Percentiles rank a stretch among this genome's conserved stretches.
These are phyloP conservation scores for Notolabrus celidotus DNA, from an alignment of 2,797 vertebrate genomes.

Conservation along the genomic window DNA sequence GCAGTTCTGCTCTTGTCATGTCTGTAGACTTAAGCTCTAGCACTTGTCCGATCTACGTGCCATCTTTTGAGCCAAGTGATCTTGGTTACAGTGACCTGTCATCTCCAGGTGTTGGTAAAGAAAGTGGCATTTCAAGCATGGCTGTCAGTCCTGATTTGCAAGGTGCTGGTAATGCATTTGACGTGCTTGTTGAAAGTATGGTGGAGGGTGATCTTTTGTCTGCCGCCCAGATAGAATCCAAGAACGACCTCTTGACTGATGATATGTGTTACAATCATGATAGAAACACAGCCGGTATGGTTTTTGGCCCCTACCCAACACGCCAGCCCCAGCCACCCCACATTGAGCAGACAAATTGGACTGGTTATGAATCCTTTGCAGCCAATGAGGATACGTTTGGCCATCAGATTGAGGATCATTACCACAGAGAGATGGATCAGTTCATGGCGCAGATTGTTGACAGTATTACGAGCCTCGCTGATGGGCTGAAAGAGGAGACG, in stretches of 20 bases:
- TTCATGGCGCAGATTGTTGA: conserved; percentile 12
- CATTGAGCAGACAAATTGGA: background rate
- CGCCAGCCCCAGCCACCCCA: background rate
- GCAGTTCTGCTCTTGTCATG: background rate
- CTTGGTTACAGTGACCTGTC: background rate
- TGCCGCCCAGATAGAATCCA: conserved; percentile 3
- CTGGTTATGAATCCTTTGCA: conserved; percentile 6
- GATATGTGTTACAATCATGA: conserved; percentile 8
- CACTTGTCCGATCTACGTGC: conserved; percentile 6
- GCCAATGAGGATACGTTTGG: conserved; percentile 54
- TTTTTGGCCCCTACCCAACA: background rate
- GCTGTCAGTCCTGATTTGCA: conserved; percentile 63
- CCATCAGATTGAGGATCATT: conserved; percentile 55
- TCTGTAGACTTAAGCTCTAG: background rate
- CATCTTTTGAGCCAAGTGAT: conserved; percentile 23
- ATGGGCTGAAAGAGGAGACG: conserved; percentile 5
- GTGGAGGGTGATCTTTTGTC: background rate
- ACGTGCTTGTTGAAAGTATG: background rate
- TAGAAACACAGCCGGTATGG: background rate
- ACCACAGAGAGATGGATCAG: conserved; percentile 38
- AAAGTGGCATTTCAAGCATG: conserved; percentile 79
- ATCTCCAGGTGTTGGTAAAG: conserved; percentile 42
- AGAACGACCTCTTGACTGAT: conserved; percentile 12
- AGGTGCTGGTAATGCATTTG: conserved; percentile 27
- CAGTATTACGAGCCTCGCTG: background rate